Evolutionary conservation across 2,888 invertebrate genomes (phyloP).

Genomic region (Erynnis tages): DNA sequence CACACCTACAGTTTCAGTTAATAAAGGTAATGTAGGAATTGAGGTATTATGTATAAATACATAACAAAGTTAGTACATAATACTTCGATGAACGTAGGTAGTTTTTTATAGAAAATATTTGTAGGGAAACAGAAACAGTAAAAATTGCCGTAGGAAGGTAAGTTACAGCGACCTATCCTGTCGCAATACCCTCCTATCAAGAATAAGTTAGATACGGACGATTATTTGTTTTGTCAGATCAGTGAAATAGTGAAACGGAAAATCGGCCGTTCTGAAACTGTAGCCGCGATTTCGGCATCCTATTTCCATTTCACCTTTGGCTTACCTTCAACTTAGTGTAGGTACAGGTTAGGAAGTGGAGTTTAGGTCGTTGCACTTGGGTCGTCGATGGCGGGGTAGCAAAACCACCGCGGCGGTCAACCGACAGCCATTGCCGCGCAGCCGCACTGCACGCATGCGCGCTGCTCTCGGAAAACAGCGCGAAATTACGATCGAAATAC

Average conservation of each 20-base stretch:
- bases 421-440: slow-evolving; percentile 61
- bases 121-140: no score
- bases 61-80: no score
- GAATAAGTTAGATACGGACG: background rate
- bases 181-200: background rate
- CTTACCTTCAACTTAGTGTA: slow-evolving; percentile 64
- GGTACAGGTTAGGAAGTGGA: slow-evolving; percentile 37
- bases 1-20: no score
- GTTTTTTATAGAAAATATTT: no score
- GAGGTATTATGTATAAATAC: no score
- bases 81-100: no score
- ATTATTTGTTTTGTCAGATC: slow-evolving; percentile 24
- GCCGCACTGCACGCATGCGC: slow-evolving; percentile 65
- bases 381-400: slow-evolving; percentile 67
- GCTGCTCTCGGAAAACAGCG: slow-evolving; percentile 38
- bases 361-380: slow-evolving; percentile 43
- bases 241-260: slow-evolving; percentile 36
- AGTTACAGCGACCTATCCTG: no score
- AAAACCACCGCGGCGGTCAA: slow-evolving; percentile 59
- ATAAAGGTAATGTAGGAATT: no score
- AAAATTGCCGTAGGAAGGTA: no score
- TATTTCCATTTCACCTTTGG: slow-evolving; percentile 47
- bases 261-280: slow-evolving; percentile 34
- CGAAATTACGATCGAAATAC: slow-evolving; percentile 40
- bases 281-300: slow-evolving; percentile 46